These are phyloP conservation scores for Streptopelia turtur DNA, from an alignment of 2,797 vertebrate species.

Conservation along the genomic window DNA sequence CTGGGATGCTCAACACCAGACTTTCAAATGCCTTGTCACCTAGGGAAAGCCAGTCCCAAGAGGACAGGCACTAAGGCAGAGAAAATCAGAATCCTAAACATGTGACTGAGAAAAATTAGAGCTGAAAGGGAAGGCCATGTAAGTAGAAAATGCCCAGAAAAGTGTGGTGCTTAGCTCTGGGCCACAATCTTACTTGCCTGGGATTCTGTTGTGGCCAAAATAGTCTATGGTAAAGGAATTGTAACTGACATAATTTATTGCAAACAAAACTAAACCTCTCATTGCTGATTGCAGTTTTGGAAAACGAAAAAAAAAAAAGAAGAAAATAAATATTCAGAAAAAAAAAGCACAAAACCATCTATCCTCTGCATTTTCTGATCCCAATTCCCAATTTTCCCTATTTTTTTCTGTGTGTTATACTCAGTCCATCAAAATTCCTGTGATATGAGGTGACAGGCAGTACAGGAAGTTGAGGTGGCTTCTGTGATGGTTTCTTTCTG, in stretches of 20 bases:
- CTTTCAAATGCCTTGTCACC: not conserved
- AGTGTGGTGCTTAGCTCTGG: not conserved
- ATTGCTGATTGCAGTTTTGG: not conserved
- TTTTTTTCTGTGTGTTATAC: not conserved
- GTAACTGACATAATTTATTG: not conserved
- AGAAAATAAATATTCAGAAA: not conserved
- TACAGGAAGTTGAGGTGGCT: not conserved
- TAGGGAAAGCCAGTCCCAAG: not conserved
- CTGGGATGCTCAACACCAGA: not conserved
- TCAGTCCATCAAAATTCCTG: not conserved
- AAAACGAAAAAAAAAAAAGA: not conserved
- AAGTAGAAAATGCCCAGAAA: not conserved
- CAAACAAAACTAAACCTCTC: not conserved
- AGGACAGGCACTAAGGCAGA: not conserved
- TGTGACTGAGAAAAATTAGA: not conserved
- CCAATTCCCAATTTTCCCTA: not conserved
- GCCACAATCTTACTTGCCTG: not conserved
- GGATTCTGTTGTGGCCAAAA: not conserved
- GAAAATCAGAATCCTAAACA: not conserved
- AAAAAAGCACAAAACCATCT: not conserved
- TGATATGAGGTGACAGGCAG: rapidly evolving
- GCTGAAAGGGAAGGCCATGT: not conserved
- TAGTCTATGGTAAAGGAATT: not conserved
- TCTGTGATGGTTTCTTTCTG: not conserved
- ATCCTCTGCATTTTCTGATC: not conserved